These are phyloP conservation scores for Graptemys geographica DNA, from an alignment of 2,797 vertebrate species.

Conservation along the genomic window DNA sequence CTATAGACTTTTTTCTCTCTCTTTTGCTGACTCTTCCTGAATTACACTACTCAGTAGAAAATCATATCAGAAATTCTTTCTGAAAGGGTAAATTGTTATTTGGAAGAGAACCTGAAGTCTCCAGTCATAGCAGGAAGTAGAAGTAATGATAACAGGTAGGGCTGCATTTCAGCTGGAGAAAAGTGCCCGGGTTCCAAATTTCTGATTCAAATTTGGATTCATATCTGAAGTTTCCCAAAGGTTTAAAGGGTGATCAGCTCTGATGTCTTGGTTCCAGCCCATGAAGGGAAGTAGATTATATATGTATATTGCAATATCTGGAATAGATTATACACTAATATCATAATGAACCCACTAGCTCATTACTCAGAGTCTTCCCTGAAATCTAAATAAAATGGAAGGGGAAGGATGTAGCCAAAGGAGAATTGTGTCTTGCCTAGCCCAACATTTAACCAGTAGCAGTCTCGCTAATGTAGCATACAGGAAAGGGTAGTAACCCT, in stretches of 20 bases:
- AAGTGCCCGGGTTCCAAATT: not conserved
- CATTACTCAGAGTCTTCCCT: not conserved
- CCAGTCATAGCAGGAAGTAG: accelerated
- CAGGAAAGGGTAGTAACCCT: not conserved
- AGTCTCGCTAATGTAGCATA: not conserved
- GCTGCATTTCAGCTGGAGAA: not conserved
- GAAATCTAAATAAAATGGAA: accelerated
- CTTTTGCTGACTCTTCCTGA: not conserved
- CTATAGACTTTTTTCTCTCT: not conserved
- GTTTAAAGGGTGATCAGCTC: not conserved
- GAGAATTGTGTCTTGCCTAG: not conserved
- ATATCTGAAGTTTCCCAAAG: not conserved
- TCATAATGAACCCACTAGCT: not conserved
- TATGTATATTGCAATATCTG: not conserved
- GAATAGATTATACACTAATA: not conserved
- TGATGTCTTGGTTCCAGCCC: not conserved
- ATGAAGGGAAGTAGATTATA: not conserved
- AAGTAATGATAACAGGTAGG: not conserved
- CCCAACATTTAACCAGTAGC: not conserved
- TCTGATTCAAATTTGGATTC: not conserved
- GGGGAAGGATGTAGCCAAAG: accelerated
- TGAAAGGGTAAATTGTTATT: accelerated
- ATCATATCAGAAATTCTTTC: not conserved
- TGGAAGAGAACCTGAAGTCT: not conserved
- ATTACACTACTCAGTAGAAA: not conserved